Conservation (phyloP, 2,113 vertebrate genomes). For the Podarcis raffonei region DNA sequence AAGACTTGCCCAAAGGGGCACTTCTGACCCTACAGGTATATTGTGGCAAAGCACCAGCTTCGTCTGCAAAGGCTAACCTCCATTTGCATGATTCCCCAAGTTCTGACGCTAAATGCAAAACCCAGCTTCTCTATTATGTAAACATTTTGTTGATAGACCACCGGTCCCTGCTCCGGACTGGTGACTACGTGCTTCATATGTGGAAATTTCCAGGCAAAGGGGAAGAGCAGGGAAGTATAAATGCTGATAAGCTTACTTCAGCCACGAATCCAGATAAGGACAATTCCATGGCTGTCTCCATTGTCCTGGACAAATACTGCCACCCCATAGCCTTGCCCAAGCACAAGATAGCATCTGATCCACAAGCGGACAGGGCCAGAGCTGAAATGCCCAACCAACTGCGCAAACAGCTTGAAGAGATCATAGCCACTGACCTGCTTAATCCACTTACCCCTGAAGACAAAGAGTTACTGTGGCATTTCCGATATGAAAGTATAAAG, state of each 20-base stretch:
- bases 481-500: slow-evolving; percentile 91
- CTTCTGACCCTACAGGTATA: slow-evolving; percentile 93
- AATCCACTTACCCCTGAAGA: slow-evolving; percentile 93
- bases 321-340: slow-evolving; percentile 95
- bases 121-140: slow-evolving; percentile 93
- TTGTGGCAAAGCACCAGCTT: slow-evolving; percentile 85
- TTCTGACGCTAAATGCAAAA: slow-evolving; percentile 86
- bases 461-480: slow-evolving; percentile 98
- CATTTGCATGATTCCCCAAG: slow-evolving; percentile 73
- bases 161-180: slow-evolving; percentile 91
- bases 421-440: slow-evolving; percentile 91
- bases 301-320: slow-evolving; percentile 93
- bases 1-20: slow-evolving; percentile 92
- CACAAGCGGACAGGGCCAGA: slow-evolving; percentile 83
- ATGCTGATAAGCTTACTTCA: slow-evolving; percentile 95
- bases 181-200: slow-evolving; percentile 97
- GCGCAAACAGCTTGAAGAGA: slow-evolving; percentile 94
- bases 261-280: slow-evolving; percentile 97
- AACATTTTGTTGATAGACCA: slow-evolving; percentile 96
- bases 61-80: slow-evolving; percentile 73
- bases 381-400: slow-evolving; percentile 97
- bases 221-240: slow-evolving; percentile 94
- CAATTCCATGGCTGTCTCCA: slow-evolving; percentile 91
- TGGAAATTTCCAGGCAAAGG: slow-evolving; percentile 96
- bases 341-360: slow-evolving; percentile 76